Percentiles rank a stretch among this genome's conserved stretches.
phyloP scores from a whole-genome alignment of 2,113 vertebrate species.

The Chloropsis cyanopogon region DNA sequence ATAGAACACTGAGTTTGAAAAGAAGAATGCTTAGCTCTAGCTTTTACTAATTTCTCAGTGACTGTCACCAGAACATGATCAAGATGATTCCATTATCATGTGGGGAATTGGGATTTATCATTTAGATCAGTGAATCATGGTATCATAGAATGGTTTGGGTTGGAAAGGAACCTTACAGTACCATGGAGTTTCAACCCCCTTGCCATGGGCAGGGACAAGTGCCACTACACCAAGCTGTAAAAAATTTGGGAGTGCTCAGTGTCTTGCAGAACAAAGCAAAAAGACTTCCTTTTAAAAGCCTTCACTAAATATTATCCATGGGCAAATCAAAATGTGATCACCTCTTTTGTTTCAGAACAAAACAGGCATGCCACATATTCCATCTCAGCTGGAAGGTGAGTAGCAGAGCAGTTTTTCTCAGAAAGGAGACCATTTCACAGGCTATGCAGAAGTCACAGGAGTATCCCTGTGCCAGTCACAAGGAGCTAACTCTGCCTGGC shows the following conservation, averaged over 20 bases:
- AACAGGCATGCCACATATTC: rapidly evolving
- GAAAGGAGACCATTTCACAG: background rate
- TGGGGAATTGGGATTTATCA: background rate
- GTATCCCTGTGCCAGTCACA: background rate
- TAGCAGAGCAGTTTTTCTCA: background rate
- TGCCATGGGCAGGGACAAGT: background rate
- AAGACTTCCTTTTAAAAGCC: background rate
- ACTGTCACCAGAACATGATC: background rate
- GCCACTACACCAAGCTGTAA: background rate
- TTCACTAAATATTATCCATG: background rate
- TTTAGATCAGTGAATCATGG: background rate
- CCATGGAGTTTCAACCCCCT: background rate
- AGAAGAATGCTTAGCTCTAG: background rate
- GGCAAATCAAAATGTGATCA: background rate
- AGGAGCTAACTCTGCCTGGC: background rate
- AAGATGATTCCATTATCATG: rapidly evolving
- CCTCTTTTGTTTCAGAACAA: background rate
- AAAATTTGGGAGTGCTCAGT: background rate
- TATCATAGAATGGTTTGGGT: background rate
- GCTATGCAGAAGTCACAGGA: background rate
- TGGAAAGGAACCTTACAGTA: background rate
- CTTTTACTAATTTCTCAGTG: background rate
- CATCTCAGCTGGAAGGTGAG: background rate
- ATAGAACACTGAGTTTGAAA: background rate
- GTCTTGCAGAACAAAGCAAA: background rate